Evolutionary conservation across 2,797 vertebrate species (phyloP), one percentile per base, ranked within the genome.

Genomic region (Phoebastria nigripes): DNA sequence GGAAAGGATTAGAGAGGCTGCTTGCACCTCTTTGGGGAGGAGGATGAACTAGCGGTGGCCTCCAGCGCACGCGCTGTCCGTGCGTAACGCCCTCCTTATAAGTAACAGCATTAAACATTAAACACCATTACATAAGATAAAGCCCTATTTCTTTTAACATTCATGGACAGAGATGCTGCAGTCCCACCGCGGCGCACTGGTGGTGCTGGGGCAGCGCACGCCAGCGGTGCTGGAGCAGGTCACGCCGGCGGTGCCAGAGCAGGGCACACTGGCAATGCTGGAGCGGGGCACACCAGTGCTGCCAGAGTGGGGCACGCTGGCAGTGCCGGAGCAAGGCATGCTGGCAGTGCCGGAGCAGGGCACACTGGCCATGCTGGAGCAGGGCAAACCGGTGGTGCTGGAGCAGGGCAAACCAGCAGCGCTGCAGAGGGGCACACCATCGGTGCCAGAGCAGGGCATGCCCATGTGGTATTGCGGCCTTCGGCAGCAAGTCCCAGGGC

Each of bases 31-130:
- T 65, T 46, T 0, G 0, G 55, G 47, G 29, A 80, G 42, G 44
- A 77, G 54, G 59, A 49, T 56, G 51, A 93, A 59, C n/a, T 18
- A 66, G 55, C 2, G 2, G 35, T 21, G 24, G 63, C 62, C 70
- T 37, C 51, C 0, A 3, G 62, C 2, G 1, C 79, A 83, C 6
- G 42, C 6, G 1, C 86, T 82, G 52, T 70, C 63, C 28, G 2
- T 46, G 69, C 8, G 0, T 42, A 67, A 74, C 1, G 1, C 46
- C 67, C 49, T 93, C 71, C 86, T 84, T 80, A 19, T 65, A 87
- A 92, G 88, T 39, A 84, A 77, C 70, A 56, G 81, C 93, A 95
- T 96, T 95, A 94, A 97, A 96, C 76, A 84, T 93, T 96, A 95
- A 96, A 61, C 58, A 72, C 25, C 15, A 14, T 97, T 95, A 94